phyloP scores from a whole-genome alignment of 2,797 vertebrate genomes.

The Mastacembelus armatus region DNA sequence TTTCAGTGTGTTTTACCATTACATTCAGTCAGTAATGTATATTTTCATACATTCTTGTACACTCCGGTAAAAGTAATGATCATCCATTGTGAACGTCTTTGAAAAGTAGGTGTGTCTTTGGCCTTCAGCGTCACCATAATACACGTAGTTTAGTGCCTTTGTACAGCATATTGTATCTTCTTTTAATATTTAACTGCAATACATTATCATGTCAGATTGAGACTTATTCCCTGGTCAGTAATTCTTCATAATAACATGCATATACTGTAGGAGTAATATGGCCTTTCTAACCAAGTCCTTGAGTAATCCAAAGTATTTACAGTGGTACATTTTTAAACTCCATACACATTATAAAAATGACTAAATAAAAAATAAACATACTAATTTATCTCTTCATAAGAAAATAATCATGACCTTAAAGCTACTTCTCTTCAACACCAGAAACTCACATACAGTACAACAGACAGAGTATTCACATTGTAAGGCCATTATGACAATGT shows the following conservation, averaged over 20 bases:
- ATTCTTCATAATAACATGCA: constrained; percentile 76
- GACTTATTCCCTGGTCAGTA: constrained; percentile 65
- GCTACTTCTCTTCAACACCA: constrained; percentile 76
- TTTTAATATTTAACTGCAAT: constrained; percentile 67
- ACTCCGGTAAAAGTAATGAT: constrained; percentile 68
- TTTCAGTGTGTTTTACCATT: constrained; percentile 67
- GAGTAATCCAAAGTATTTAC: constrained; percentile 79
- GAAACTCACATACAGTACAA: constrained; percentile 72
- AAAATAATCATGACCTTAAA: constrained; percentile 83
- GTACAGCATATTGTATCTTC: constrained; percentile 60
- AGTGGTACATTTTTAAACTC: constrained; percentile 72
- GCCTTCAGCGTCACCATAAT: constrained; percentile 75
- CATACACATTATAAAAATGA: constrained; percentile 82
- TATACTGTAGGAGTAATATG: constrained; percentile 77
- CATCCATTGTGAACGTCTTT: constrained; percentile 63
- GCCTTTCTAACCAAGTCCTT: constrained; percentile 71
- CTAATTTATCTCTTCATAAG: constrained; percentile 83
- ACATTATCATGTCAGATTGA: constrained; percentile 70
- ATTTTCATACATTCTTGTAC: constrained; percentile 74
- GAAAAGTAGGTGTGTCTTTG: constrained; percentile 77
- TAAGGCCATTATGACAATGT: constrained; percentile 81
- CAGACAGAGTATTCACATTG: constrained; percentile 75
- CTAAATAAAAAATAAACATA: constrained; percentile 84
- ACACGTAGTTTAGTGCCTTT: constrained; percentile 67
- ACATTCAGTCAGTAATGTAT: constrained; percentile 79